phyloP scores from a whole-genome alignment of 2,113 vertebrate genomes.

The Microtus oregoni region DNA sequence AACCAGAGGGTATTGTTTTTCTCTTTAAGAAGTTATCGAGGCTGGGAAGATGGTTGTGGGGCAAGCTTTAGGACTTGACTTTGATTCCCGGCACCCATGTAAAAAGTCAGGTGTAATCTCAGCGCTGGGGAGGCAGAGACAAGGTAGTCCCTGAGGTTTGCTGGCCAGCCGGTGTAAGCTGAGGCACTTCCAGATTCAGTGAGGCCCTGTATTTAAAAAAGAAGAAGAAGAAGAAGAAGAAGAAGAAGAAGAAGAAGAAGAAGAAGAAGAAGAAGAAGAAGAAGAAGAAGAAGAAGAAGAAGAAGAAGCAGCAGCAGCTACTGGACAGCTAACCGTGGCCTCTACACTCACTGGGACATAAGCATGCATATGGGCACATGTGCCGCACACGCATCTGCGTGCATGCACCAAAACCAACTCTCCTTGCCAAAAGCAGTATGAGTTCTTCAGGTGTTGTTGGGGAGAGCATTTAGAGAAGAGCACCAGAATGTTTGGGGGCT shows the following conservation, averaged over 20 bases:
- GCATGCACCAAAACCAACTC: not conserved
- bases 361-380: not conserved
- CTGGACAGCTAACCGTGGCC: not conserved
- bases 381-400: not conserved
- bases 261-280: too few relatives aligned
- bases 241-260: too few relatives aligned
- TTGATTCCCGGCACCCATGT: not conserved
- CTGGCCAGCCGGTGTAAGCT: not conserved
- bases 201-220: not conserved
- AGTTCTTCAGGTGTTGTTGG: not conserved
- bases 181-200: not conserved
- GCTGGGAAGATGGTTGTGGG: not conserved
- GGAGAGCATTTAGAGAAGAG: not conserved
- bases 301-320: too few relatives aligned
- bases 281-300: too few relatives aligned
- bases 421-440: not conserved
- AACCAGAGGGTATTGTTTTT: constrained; percentile 21
- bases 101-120: not conserved
- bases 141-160: not conserved
- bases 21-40: not conserved
- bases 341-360: not conserved
- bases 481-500: not conserved
- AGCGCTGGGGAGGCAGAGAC: not conserved
- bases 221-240: too few relatives aligned
- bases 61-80: not conserved